These are phyloP conservation scores for Tauraco hartlaubi DNA, from an alignment of 2,797 vertebrate species.

Conservation along the genomic window DNA sequence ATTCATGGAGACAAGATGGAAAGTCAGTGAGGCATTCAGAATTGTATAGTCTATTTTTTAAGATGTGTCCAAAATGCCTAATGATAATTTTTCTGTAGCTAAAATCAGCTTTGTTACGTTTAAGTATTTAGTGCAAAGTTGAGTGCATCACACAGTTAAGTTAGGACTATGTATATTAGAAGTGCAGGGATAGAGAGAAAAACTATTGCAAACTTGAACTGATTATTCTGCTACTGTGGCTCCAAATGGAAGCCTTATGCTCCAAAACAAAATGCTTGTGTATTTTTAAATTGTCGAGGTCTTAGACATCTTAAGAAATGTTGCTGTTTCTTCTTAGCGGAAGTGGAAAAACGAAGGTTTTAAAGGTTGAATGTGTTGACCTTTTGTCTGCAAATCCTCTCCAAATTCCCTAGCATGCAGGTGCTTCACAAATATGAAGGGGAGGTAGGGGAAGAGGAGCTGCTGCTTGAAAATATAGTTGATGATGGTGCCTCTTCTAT, in stretches of 20 bases:
- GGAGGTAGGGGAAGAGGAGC: accelerated
- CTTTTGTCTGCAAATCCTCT: neutral
- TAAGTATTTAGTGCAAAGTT: neutral
- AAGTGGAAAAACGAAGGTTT: neutral
- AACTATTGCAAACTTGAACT: neutral
- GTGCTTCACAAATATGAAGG: neutral
- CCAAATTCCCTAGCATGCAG: neutral
- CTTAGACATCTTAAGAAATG: neutral
- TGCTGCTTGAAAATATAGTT: neutral
- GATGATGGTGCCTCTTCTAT: neutral
- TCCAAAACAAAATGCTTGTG: neutral
- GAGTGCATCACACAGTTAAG: neutral
- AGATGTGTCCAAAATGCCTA: neutral
- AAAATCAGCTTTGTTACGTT: neutral
- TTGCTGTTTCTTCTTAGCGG: neutral
- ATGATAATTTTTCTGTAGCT: neutral
- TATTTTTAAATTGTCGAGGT: neutral
- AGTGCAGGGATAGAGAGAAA: neutral
- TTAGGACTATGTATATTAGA: neutral
- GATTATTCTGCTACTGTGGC: neutral
- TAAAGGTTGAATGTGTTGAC: neutral
- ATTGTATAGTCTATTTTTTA: neutral
- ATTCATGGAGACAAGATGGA: neutral
- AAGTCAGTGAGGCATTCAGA: neutral
- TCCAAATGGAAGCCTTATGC: neutral